These are phyloP conservation scores for Nezara viridula DNA, from an alignment of 2,888 invertebrate species.

Conservation along the genomic window DNA sequence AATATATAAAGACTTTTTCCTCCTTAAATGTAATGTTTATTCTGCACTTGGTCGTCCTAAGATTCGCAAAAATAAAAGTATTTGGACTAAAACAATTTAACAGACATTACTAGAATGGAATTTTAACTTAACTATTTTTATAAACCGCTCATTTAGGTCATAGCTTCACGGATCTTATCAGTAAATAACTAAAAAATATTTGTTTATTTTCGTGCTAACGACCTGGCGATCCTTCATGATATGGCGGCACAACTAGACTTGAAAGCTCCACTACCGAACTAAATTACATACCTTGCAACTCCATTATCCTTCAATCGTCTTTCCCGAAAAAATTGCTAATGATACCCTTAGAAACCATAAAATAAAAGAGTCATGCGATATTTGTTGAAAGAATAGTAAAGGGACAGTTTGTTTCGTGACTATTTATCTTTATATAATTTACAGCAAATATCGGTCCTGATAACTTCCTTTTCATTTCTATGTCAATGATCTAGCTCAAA, in stretches of 20 bases:
- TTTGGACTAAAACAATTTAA: too few species aligned
- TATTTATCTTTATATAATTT: neutral
- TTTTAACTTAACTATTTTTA: too few species aligned
- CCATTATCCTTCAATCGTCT: neutral
- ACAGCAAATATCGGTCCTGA: neutral
- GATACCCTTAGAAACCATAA: neutral
- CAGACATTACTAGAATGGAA: too few species aligned
- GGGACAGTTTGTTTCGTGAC: neutral
- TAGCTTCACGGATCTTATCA: neutral
- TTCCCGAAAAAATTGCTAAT: neutral
- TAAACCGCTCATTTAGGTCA: neutral
- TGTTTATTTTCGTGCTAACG: neutral
- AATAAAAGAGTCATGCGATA: neutral
- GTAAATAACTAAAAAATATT: neutral
- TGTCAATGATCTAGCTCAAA: too few species aligned
- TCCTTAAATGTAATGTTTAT: too few species aligned
- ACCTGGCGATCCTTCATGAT: neutral
- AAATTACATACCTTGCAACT: neutral
- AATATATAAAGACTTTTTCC: too few species aligned
- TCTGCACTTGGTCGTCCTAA: too few species aligned
- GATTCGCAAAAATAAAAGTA: too few species aligned
- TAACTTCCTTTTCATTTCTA: neutral
- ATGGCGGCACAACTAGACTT: neutral
- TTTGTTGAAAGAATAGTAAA: neutral
- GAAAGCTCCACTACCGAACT: neutral